phyloP scores from a whole-genome alignment of 1,140 invertebrate species.

The Drosophila leontia region DNA sequence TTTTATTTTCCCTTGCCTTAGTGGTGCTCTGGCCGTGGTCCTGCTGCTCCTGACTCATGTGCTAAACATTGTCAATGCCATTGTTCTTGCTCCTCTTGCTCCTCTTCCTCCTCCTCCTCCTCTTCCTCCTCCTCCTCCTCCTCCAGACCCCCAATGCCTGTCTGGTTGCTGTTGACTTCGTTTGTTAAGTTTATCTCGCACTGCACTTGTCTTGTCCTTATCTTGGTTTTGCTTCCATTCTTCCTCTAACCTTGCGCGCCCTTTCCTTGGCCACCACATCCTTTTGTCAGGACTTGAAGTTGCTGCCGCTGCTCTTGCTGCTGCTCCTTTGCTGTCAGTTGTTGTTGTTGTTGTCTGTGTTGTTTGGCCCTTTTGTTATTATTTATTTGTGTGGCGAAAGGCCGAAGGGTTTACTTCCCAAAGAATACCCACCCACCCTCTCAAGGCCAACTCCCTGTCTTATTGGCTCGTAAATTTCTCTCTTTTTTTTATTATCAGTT shows the following conservation, averaged over 20 bases:
- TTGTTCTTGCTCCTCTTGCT: constrained; percentile 34
- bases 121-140: not conserved
- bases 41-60: constrained; percentile 12
- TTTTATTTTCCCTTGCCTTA: not conserved
- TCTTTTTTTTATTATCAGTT: constrained; percentile 76
- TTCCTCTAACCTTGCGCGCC: not conserved
- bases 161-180: constrained; percentile 65
- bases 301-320: constrained; percentile 6
- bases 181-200: constrained; percentile 76
- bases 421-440: not conserved
- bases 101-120: too few relatives aligned
- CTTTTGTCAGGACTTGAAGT: constrained; percentile 44
- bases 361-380: constrained; percentile 67
- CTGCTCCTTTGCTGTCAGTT: constrained; percentile 34
- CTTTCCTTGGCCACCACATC: constrained; percentile 13
- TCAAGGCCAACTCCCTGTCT: constrained; percentile 60
- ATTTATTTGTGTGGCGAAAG: constrained; percentile 60
- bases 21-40: constrained; percentile 5
- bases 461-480: constrained; percentile 77
- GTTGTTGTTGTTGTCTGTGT: constrained; percentile 19
- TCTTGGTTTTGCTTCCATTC: constrained; percentile 34
- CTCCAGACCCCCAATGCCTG: constrained; percentile 12
- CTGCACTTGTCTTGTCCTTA: constrained; percentile 70
- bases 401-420: constrained; percentile 33
- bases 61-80: constrained; percentile 56